Conservation (phyloP, 2,888 invertebrate species). For the Empis stercorea region DNA sequence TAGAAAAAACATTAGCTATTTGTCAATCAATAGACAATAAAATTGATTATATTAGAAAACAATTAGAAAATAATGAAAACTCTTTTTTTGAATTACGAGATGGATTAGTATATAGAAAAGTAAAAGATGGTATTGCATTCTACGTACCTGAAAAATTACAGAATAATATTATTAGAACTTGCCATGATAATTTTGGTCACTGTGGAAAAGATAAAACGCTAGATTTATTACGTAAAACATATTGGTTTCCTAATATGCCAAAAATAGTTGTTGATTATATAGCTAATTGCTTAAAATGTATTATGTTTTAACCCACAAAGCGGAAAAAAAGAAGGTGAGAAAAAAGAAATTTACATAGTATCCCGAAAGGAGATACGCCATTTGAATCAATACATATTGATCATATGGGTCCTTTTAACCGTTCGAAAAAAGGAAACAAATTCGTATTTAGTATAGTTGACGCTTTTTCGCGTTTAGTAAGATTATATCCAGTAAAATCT, state of each 20-base stretch:
- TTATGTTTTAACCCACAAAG: background rate
- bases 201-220: slow-evolving; percentile 8
- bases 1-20: background rate
- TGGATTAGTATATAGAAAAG: slow-evolving; percentile 1
- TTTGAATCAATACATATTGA: too few species aligned
- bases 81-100: too few species aligned
- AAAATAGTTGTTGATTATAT: slow-evolving; percentile 1
- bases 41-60: slow-evolving; percentile 6
- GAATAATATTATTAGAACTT: too few species aligned
- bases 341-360: slow-evolving; percentile 1
- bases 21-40: too few species aligned
- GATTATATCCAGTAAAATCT: too few species aligned
- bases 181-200: slow-evolving; percentile 20
- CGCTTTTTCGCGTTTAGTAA: too few species aligned
- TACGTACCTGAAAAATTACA: slow-evolving; percentile 10
- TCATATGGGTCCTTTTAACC: too few species aligned
- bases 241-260: slow-evolving; percentile 6
- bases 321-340: background rate
- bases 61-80: slow-evolving; percentile 8
- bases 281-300: too few species aligned
- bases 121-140: background rate
- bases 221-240: background rate
- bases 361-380: slow-evolving; percentile 1
- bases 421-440: too few species aligned
- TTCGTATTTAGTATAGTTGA: too few species aligned